Base-by-base conservation (phyloP, 2,113 vertebrate genomes). In the Mionectes macconnelli region DNA sequence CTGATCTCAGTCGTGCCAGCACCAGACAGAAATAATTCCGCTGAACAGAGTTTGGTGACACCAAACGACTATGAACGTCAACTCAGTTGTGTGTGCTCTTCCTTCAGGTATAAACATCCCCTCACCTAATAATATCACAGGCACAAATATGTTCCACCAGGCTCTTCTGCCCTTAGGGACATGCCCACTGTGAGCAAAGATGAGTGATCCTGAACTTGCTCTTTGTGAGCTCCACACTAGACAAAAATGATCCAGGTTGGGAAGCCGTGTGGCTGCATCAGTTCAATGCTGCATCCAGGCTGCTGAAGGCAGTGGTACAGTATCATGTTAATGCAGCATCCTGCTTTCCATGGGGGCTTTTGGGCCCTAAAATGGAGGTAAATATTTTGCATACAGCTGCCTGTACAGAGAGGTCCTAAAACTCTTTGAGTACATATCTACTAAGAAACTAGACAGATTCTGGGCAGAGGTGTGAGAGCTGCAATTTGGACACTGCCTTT, bases 181-280 rank as follows among this genome's bases (percentile, higher is more conserved):
- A 2, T 13, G 24, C 4, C 14, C 62, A 40, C 21, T 44, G 19
- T n/a, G 14, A 84, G 20, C 6, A 22, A 73, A 76, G 35, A 55
- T 27, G 28, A 44, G 14, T 69, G 35, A 37, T 60, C 30, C 53
- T 39, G 44, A 6, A 7, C 21, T 73, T 80, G 33, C 16, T 77
- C 74, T 69, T 24, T 10, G 31, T 30, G 15, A 74, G 37, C 59
- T 77, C 24, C 37, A 66, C 12, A 27, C 7, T 1, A 10, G 27
- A 7, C 14, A 62, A n/a, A 85, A 75, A 6, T 24, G 1, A 59
- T 12, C 23, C 13, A 10, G 22, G 19, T 4, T 1, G 0, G 25
- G 39, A 40, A 82, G 11, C 31, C 37, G 22, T 4, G 25, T 8
- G 16, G 10, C 14, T 1, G 0, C 8, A 5, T 6, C 4, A 30